Percentiles rank a stretch among this genome's conserved stretches.
Conservation (phyloP, 1,140 invertebrate species). For the Conus ventricosus region DNA sequence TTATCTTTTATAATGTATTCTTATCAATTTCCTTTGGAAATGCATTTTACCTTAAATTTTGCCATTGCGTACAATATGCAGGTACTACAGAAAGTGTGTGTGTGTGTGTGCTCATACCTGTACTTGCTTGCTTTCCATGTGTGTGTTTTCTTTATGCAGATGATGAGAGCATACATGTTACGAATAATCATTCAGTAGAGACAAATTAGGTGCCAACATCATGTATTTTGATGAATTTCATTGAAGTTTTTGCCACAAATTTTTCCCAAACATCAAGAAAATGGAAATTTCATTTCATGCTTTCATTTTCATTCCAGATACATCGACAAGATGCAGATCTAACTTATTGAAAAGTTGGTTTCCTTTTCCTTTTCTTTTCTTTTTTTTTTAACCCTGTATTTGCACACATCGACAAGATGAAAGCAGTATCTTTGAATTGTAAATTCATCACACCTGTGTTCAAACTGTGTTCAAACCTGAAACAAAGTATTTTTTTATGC, state of each 20-base stretch:
- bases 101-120: too few relatives aligned
- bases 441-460: neutral
- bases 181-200: too few relatives aligned
- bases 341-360: neutral
- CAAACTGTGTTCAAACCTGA: neutral
- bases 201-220: too few relatives aligned
- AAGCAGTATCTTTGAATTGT: neutral
- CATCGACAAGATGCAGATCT: slow-evolving; percentile 7
- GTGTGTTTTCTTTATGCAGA: too few relatives aligned
- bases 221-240: neutral
- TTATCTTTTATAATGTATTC: neutral
- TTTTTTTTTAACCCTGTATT: neutral
- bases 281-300: neutral
- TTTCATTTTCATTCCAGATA: neutral
- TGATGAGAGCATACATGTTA: too few relatives aligned
- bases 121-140: neutral
- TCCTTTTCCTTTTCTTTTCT: neutral
- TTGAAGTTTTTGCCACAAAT: neutral
- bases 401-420: neutral
- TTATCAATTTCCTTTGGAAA: neutral
- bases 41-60: neutral
- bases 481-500: neutral
- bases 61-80: too few relatives aligned
- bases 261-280: neutral
- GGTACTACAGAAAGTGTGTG: too few relatives aligned